Conservation (phyloP, 2,113 vertebrate genomes). For the Paraplagusia blochii region DNA sequence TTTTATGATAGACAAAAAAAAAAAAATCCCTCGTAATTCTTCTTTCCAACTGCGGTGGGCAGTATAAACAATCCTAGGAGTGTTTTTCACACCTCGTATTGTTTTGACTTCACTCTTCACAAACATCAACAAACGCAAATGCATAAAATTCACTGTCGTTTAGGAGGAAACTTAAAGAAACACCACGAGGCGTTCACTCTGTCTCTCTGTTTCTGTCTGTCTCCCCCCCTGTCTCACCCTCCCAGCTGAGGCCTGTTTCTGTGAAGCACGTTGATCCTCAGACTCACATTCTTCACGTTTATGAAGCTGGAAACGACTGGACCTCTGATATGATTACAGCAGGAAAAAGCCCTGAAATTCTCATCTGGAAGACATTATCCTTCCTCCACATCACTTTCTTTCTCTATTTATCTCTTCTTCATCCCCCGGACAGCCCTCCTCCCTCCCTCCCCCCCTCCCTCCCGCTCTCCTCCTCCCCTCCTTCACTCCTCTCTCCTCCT, state of each 20-base stretch:
- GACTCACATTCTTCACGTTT: constrained; percentile 67
- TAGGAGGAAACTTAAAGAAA: too few relatives aligned
- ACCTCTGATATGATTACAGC: constrained; percentile 70
- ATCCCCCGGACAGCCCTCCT: neutral
- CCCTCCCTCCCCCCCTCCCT: constrained; percentile 1
- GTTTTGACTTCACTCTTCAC: neutral
- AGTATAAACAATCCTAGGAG: too few relatives aligned
- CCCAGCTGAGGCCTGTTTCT: constrained; percentile 66
- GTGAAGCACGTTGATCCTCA: constrained; percentile 64
- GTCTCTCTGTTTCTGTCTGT: neutral
- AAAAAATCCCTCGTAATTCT: too few relatives aligned
- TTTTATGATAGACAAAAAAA: too few relatives aligned
- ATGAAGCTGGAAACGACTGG: constrained; percentile 58
- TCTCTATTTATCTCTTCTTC: constrained; percentile 54
- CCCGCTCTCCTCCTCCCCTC: neutral
- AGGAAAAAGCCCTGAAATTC: constrained; percentile 58
- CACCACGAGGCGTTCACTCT: too few relatives aligned
- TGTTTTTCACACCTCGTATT: neutral
- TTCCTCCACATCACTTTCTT: constrained; percentile 43
- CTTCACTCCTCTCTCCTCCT: constrained; percentile 12
- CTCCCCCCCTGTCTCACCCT: constrained; percentile 9
- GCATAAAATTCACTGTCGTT: too few relatives aligned
- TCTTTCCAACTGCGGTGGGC: too few relatives aligned
- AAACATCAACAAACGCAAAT: constrained; percentile 16
- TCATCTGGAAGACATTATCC: constrained; percentile 68